Evolutionary conservation across 2,888 invertebrate species (phyloP), one percentile per base, ranked within the genome.

Genomic region (Phyto melanocephala): DNA sequence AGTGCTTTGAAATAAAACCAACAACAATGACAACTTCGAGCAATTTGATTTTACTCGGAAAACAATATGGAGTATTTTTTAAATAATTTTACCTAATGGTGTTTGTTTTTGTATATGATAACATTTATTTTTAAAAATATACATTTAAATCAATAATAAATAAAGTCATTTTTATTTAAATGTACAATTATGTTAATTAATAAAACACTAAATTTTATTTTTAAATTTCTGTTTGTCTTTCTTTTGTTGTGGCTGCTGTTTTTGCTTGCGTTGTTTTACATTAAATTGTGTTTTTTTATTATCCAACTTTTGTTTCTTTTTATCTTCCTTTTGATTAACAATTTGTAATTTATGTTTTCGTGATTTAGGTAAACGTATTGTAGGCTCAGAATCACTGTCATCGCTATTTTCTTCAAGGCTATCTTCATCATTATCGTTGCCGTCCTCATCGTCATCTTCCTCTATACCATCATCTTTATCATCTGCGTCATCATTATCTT

Each of bases 301-400:
- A 22, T 54, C 50, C 1, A 70, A 3, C 67, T 81, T 84, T 63
- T 20, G 67, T 60, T 56, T 83, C 62, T 80, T 84, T 13, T 22
- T 54, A 45, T 60, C 42, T 0, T 67, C 79, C 50, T 62, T 45
- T 45, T 83, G 70, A 8, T 62, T 74, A n/a, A 65, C n/a, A 52
- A 63, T 52, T 68, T 84, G 68, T 13, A 63, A 33, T 56, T 85
- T 84, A 33, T 80, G 79, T 74, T 84, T 84, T 20, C 68, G 78
- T 50, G 84, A 65, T 45, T 83, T 84, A 10, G 80, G 78, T 56
- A 81, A 70, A 72, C 68, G 71, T 37, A 81, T 75, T 65, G 56
- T 70, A 17, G 85, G 81, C 42, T 82, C 77, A 13, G 56, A 22
- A 22, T 77, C 54, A 20, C 77, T 45, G 10, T 74, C 63, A 47